Evolutionary conservation across 1,140 invertebrate species (phyloP).

Genomic region (Papilio dardanus): DNA sequence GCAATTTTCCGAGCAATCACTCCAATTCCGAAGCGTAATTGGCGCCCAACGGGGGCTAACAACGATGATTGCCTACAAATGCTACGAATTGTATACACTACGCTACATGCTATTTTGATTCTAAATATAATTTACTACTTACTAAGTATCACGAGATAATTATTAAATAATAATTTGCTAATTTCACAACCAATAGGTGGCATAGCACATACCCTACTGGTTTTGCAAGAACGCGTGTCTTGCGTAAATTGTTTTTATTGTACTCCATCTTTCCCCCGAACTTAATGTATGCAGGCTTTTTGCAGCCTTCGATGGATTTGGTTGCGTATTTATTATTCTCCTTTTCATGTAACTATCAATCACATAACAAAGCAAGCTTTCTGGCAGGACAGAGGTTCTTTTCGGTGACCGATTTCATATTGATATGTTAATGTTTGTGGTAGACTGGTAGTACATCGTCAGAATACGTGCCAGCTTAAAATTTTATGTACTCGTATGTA

Average conservation of each 20-base stretch:
- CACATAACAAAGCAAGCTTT: constrained; percentile 12
- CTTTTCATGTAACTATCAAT: constrained; percentile 23
- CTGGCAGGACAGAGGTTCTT: background rate
- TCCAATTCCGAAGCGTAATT: constrained; percentile 33
- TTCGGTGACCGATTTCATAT: background rate
- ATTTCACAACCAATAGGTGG: background rate
- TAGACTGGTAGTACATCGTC: too few relatives aligned
- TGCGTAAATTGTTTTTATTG: constrained; percentile 14
- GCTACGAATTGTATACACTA: constrained; percentile 27
- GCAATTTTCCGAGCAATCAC: constrained; percentile 39
- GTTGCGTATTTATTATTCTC: constrained; percentile 15
- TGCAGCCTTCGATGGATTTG: constrained; percentile 1
- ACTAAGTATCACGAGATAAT: too few relatives aligned
- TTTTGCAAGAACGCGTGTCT: background rate
- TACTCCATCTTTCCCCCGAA: constrained; percentile 8
- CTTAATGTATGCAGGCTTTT: constrained; percentile 19
- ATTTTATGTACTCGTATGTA: too few relatives aligned
- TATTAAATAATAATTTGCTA: background rate
- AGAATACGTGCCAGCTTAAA: too few relatives aligned
- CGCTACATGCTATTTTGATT: constrained; percentile 1
- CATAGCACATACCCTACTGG: background rate
- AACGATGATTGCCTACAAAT: constrained; percentile 33
- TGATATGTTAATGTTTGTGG: background rate
- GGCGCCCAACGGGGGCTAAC: constrained; percentile 26
- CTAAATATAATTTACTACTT: background rate